Evolutionary conservation across 2,888 invertebrate species (phyloP).

Genomic region (Stenchaetothrips biformis): DNA sequence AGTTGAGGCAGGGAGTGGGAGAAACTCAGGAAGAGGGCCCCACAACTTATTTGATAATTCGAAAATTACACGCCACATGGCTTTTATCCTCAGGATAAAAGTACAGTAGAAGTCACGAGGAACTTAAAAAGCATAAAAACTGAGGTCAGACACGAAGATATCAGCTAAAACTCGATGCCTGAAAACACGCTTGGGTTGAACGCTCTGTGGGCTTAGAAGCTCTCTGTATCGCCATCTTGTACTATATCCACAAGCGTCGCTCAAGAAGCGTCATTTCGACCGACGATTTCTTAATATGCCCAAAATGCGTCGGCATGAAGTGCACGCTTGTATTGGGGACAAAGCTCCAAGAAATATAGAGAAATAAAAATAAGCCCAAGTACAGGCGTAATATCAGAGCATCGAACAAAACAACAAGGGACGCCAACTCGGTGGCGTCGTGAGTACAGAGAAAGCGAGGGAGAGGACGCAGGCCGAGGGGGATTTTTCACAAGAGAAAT

Average conservation of each 20-base stretch:
- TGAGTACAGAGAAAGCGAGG: slow-evolving; percentile 14
- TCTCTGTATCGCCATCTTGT: slow-evolving; percentile 7
- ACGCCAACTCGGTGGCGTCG: slow-evolving; percentile 5
- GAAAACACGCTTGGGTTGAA: slow-evolving; percentile 26
- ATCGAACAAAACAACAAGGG: background rate
- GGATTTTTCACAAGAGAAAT: slow-evolving; percentile 37
- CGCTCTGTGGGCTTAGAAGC: background rate
- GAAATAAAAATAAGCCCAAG: background rate
- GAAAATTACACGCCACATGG: background rate
- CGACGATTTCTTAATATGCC: background rate
- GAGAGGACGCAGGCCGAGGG: slow-evolving; percentile 26
- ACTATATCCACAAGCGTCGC: slow-evolving; percentile 5
- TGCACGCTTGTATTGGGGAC: background rate
- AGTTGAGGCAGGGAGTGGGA: background rate
- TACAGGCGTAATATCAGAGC: slow-evolving; percentile 5
- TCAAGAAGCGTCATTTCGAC: background rate
- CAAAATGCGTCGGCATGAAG: background rate
- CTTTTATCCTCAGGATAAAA: background rate
- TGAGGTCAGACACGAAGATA: too few species aligned
- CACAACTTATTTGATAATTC: background rate
- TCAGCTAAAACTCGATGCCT: background rate
- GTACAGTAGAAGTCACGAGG: background rate
- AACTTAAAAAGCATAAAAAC: background rate
- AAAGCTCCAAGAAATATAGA: too few species aligned
- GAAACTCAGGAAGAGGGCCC: background rate